Conservation (phyloP, 2,888 invertebrate genomes). For the Eristalinus sepulchralis region DNA sequence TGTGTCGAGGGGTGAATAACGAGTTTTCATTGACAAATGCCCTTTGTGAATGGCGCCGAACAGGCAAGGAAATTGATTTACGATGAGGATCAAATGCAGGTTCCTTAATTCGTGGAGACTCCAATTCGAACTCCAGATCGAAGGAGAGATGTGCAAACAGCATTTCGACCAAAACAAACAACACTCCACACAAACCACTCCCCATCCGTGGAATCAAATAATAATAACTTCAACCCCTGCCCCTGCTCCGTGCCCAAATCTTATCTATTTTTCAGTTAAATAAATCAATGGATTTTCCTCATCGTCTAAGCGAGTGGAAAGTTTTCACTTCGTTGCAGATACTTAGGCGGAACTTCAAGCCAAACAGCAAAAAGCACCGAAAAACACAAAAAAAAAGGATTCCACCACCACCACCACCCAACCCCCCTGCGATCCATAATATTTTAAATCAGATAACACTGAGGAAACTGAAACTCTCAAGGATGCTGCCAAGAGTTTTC, state of each 20-base stretch:
- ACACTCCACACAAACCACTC: not conserved
- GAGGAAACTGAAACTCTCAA: slow-evolving; percentile 53
- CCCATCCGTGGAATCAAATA: not conserved
- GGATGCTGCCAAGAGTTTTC: slow-evolving; percentile 22
- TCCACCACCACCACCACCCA: not conserved
- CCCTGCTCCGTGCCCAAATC: slow-evolving; percentile 11
- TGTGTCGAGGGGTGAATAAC: not conserved
- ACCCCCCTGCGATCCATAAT: slow-evolving; percentile 27
- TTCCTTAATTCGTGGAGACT: too few relatives aligned
- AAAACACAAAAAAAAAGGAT: slow-evolving; percentile 19
- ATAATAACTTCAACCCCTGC: not conserved
- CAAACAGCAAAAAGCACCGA: not conserved
- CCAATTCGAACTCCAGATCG: too few relatives aligned
- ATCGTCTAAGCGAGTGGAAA: slow-evolving; percentile 51
- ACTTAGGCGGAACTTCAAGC: slow-evolving; percentile 12
- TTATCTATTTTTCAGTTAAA: slow-evolving; percentile 60
- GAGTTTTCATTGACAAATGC: too few relatives aligned
- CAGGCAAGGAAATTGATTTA: too few relatives aligned
- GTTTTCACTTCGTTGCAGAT: slow-evolving; percentile 62
- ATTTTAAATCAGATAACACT: slow-evolving; percentile 59
- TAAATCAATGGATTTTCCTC: slow-evolving; percentile 61
- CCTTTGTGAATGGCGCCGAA: too few relatives aligned
- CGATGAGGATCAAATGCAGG: too few relatives aligned
- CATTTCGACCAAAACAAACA: too few relatives aligned
- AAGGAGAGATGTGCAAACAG: too few relatives aligned